Evolutionary conservation across 2,113 vertebrate species (phyloP), one percentile per base, ranked within the genome.

Genomic region (Sinocyclocheilus grahami): DNA sequence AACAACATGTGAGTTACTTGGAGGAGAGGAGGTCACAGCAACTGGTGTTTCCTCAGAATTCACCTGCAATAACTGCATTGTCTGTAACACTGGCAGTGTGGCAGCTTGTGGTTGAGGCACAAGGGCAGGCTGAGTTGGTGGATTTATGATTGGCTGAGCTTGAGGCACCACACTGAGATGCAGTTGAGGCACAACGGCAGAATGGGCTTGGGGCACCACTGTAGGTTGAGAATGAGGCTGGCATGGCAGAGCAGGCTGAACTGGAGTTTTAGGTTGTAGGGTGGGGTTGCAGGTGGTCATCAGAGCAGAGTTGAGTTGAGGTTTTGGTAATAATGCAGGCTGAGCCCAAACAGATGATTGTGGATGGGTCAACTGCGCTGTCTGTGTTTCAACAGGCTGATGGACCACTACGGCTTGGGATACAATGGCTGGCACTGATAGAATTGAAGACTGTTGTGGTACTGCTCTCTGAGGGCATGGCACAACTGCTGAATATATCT

Each of bases 61-160:
- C 94, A 99, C 96, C 90, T 99, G 98, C 90, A 99, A 95, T 80
- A 99, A 96, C 85, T 99, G 98, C 97, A 99, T 97, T 62, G 97
- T 95, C 91, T 97, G 97, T 83, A 99, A 97, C 80, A 99, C 90
- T 0, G 98, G 96, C 84, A 98, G 94, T 79, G 98, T 93, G 27
- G 92, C 93, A 85, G 96, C 92, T 87, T 97, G 96, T 33, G 95
- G 91, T 89, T 96, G 93, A 74, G 93, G 91, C 53, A 93, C 90
- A 69, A 93, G 78, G 39, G 93, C 53, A 62, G 89, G 90, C 22
- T 92, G 92, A 63, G 90, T 53, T 48, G 90, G 87, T 3, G 88
- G 86, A 83, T 88, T 79, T 14, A 86, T 74, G 58, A 85, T 82
- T 81, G 90, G 75, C 87, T 93, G 93, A 65, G 83, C 51, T 63